Evolutionary conservation across 1,140 invertebrate genomes (phyloP).

Genomic region (Thaumatotibia leucotreta): DNA sequence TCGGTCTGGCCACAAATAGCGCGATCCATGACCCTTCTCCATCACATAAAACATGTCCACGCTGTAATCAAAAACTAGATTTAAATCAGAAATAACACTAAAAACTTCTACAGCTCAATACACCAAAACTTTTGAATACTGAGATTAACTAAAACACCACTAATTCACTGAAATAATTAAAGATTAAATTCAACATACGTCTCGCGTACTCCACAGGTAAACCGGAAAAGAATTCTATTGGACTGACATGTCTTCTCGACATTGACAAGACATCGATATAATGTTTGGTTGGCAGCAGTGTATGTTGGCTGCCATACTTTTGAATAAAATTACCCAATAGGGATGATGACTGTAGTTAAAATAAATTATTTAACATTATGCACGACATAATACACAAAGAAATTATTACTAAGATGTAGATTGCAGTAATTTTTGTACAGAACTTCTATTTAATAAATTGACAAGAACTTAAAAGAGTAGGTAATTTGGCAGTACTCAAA

Average conservation of each 20-base stretch:
- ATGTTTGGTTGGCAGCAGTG: neutral
- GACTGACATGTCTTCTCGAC: conserved; percentile 7
- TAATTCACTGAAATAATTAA: conserved; percentile 31
- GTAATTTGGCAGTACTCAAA: too few species aligned
- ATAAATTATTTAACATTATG: neutral
- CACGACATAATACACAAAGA: neutral
- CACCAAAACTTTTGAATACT: neutral
- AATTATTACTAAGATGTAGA: too few species aligned
- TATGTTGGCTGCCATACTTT: neutral
- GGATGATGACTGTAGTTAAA: too few species aligned
- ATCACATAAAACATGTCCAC: conserved; percentile 42
- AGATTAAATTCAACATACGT: conserved; percentile 59
- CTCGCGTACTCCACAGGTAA: conserved; percentile 58
- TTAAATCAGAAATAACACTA: conserved; percentile 23
- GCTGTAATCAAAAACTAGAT: conserved; percentile 32
- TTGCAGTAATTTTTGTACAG: too few species aligned
- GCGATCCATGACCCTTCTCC: conserved; percentile 38
- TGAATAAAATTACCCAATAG: neutral
- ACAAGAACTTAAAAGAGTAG: too few species aligned
- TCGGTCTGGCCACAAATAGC: conserved; percentile 77
- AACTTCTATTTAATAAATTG: too few species aligned
- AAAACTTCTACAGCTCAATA: neutral
- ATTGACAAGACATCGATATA: neutral
- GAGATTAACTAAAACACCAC: neutral
- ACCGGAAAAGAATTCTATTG: conserved; percentile 55